Base-by-base conservation (phyloP, 2,797 vertebrate species). In the Sebastes trivittatus region DNA sequence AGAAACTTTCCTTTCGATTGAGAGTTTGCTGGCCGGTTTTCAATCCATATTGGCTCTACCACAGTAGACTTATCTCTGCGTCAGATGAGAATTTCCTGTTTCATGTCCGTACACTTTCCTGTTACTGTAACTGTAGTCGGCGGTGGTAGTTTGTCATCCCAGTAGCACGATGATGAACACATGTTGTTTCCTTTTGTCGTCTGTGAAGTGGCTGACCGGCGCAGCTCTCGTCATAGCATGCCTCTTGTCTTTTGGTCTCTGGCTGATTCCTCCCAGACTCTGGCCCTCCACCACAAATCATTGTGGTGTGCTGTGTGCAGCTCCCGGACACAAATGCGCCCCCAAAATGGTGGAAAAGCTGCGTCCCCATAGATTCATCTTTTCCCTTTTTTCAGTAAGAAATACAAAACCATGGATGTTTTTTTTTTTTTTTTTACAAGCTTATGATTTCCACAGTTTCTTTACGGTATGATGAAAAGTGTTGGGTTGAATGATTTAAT, bases 181-280 rank as follows among this genome's bases (percentile, higher is more conserved):
- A 64, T 81, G 82, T 83, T 90, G 80, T 88, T 89, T 85, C 62
- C 65, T 72, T 71, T 71, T 78, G 79, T 67, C 55, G 71, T 63
- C 29, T 70, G 68, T 86, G 82, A 91, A 86, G 88, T 72, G 75
- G 88, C 68, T 77, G 82, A 84, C 80, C 62, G 49, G 80, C 58
- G 62, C 36, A 76, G 72, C 75, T 72, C 52, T 83, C 6, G n/a
- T 80, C 87, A 67, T 64, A 84, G 65, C 61, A 56, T 36, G 79
- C 71, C 32, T 89, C 78, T 86, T 78, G 84, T 87, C 66, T 90
- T 80, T 67, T 55, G 69, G 72, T 86, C 83, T 90, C 55, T 36
- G 63, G 66, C 55, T 77, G 81, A 87, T 85, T 91, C 86, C 78
- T 87, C 71, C 62, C 83, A 87, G 80, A 85, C 79, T 72, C 38